Percentiles rank a stretch among this genome's conserved stretches.
Conservation (phyloP, 2,888 invertebrate genomes). For the Reticulitermes lucifugus region DNA sequence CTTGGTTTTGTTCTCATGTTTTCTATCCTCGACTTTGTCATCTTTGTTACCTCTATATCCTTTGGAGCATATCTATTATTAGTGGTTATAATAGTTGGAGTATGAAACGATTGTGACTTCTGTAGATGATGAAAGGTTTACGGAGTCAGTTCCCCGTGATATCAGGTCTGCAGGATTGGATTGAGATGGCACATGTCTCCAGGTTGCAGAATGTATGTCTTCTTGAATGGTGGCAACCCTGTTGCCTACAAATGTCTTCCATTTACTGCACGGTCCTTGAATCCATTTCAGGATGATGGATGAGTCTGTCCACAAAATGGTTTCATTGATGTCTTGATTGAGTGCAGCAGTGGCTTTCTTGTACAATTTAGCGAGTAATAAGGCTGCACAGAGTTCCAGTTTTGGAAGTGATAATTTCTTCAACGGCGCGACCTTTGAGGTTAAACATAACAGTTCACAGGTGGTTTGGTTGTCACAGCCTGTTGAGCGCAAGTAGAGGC, state of each 20-base stretch:
- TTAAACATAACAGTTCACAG: neutral
- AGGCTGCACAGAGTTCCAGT: neutral
- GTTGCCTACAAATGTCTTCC: neutral
- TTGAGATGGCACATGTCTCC: neutral
- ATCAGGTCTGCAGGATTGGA: neutral
- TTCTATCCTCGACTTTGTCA: too few relatives aligned
- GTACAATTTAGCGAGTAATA: neutral
- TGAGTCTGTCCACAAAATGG: neutral
- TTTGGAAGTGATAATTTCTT: neutral
- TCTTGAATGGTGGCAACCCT: neutral
- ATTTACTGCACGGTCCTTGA: neutral
- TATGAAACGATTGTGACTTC: too few relatives aligned
- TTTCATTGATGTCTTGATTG: neutral
- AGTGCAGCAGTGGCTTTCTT: neutral
- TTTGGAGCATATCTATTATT: too few relatives aligned
- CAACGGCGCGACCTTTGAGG: neutral
- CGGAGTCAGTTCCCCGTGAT: neutral
- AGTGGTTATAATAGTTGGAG: too few relatives aligned
- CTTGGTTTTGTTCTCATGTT: too few relatives aligned
- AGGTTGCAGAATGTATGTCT: neutral
- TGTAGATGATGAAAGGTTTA: too few relatives aligned
- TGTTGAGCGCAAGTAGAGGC: neutral
- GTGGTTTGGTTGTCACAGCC: neutral
- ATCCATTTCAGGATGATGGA: neutral
- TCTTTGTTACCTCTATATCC: too few relatives aligned